These are phyloP conservation scores for Camelus dromedarius DNA, from an alignment of 2,113 vertebrate genomes.

Conservation along the genomic window DNA sequence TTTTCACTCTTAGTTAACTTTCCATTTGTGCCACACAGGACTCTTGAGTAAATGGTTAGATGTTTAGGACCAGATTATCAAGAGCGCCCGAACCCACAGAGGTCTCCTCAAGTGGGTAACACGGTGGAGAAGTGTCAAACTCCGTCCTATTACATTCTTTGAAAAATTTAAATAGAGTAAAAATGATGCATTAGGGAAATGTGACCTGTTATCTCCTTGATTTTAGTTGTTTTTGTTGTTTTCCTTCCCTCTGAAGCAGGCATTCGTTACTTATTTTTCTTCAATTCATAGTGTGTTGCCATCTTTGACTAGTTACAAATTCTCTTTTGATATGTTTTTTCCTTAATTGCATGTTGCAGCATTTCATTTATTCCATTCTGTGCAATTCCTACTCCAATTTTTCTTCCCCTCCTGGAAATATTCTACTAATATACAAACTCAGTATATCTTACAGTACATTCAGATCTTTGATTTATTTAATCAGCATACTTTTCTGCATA, in stretches of 20 bases:
- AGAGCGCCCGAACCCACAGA: background rate
- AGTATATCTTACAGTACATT: background rate
- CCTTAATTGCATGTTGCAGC: background rate
- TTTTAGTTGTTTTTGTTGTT: background rate
- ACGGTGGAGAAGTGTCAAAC: background rate
- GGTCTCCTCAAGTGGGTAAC: background rate
- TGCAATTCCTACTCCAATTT: background rate
- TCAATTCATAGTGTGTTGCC: background rate
- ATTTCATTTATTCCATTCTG: background rate
- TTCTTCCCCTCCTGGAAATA: background rate
- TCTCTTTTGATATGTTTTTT: background rate
- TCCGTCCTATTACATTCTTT: background rate
- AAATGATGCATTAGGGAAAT: background rate
- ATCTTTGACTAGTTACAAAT: background rate
- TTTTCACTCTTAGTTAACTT: no score
- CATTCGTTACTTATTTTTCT: background rate
- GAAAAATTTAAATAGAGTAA: background rate
- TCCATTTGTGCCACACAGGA: background rate
- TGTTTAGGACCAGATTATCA: background rate
- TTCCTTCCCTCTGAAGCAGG: background rate
- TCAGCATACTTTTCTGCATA: background rate
- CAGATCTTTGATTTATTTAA: background rate
- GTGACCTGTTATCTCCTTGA: background rate
- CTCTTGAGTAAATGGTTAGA: background rate
- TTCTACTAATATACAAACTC: background rate